Evolutionary conservation across 2,797 vertebrate genomes (phyloP), one percentile per base, ranked within the genome.

Genomic region (Anniella stebbinsi): DNA sequence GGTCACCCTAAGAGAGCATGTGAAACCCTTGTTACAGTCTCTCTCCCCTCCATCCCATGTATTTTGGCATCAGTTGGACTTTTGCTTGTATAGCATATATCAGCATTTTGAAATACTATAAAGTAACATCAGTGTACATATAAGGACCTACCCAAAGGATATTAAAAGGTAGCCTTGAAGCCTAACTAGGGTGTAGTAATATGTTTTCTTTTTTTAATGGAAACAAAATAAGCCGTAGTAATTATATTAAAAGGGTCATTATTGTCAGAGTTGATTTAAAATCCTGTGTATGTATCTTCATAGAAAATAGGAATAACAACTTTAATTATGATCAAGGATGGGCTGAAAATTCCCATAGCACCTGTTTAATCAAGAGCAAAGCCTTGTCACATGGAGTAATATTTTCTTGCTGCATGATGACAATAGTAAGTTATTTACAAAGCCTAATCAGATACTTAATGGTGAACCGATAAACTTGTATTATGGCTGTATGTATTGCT

Each of bases 301-400:
- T 3, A 70, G 78, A 86, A 93, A 93, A 87, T 69, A 51, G 85
- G 85, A 92, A 87, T 91, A 91, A 86, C 54, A 92, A 45, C 60
- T 94, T 86, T 93, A 92, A 93, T 94, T 94, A 92, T 80, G 84
- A 91, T 88, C 92, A 84, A 38, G 77, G 87, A 69, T 85, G 92
- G 92, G 75, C 75, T 93, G 87, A 90, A 94, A 36, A 94, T 93
- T 94, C 92, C 91, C 92, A 86, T 69, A 93, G 87, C 87, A 82
- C 83, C 54, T 88, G 67, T 69, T 87, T 93, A 94, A 94, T 95
- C 41, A 92, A 87, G 94, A 91, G 67, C 8, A 91, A 80, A 90
- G n/a, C 48, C 81, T 90, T 57, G 33, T 66, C 41, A 67, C 89
- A 63, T 48, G 82, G 33, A 51, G 66, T 15, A 33, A 21, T 83